Base-by-base conservation (phyloP, 2,888 invertebrate species). In the Anthophora plumipes region DNA sequence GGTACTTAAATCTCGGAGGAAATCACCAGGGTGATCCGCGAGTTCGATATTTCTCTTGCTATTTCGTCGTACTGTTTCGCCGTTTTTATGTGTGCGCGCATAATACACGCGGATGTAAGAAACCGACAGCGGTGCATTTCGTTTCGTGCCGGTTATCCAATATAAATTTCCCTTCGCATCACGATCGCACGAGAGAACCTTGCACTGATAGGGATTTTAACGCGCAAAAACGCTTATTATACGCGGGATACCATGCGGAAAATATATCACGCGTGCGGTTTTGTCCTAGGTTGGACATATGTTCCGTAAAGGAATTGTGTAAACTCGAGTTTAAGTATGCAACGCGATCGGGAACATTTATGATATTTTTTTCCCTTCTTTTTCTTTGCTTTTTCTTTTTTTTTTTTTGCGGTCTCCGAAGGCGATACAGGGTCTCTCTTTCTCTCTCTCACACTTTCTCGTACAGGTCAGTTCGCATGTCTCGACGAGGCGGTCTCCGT, bases 401-500 rank as follows among this genome's bases (percentile, higher is more conserved):
- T n/a, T n/a, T n/a, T n/a, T n/a, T 72, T 61, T 72, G 68, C 79
- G 39, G 57, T 73, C 68, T 68, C 48, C 57, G 72, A 74, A 82
- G 80, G 84, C 87, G 86, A 86, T 83, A 83, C 79, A 87, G 75
- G 77, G 79, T 70, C 71, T 81, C 77, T 74, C 31, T 31, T 4
- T 31, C 31, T n/a, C n/a, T n/a, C n/a, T n/a, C n/a, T n/a, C n/a
- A n/a, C n/a, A n/a, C n/a, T n/a, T n/a, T n/a, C n/a, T n/a, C 80
- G 85, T 86, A 85, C 81, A 85, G 85, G 88, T 86, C 80, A 85
- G 90, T 84, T 93, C 91, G 93, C 93, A 93, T 93, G 93, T 93
- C 92, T 80, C 90, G 90, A 91, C 92, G 90, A 93, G 93, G 93
- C 93, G 93, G 93, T 92, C 93, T 92, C 92, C 89, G 89, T 89